Evolutionary conservation across 2,113 vertebrate species (phyloP).

Genomic region (Ellobius talpinus): DNA sequence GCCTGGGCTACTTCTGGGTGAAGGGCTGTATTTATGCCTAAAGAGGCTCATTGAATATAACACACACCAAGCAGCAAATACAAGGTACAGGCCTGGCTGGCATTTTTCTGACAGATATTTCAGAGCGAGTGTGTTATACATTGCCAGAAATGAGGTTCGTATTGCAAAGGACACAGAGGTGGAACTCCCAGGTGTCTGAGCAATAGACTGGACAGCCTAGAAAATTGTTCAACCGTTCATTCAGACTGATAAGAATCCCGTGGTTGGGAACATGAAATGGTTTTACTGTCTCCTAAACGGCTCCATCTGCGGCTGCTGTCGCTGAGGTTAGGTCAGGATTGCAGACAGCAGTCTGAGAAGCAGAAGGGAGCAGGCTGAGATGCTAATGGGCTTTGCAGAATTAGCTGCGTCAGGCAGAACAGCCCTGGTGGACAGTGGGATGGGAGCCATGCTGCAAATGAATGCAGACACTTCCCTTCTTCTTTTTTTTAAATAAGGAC

Average conservation of each 20-base stretch:
- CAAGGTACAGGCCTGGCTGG: neutral
- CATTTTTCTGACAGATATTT: neutral
- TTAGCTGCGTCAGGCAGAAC: neutral
- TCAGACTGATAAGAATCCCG: neutral
- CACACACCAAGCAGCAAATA: neutral
- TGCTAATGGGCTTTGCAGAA: slow-evolving; percentile 24
- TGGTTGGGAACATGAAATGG: neutral
- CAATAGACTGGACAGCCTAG: slow-evolving; percentile 25
- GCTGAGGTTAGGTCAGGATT: accelerated
- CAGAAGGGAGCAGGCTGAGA: slow-evolving; percentile 29
- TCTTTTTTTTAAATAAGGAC: neutral
- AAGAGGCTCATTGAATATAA: neutral
- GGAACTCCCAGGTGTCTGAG: slow-evolving; percentile 54
- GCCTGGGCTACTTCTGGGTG: neutral
- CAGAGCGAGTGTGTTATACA: neutral
- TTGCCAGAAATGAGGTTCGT: neutral
- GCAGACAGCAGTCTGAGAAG: neutral
- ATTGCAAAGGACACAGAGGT: neutral
- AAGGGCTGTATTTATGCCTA: neutral
- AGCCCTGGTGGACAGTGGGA: neutral
- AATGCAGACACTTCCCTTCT: neutral
- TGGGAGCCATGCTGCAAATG: neutral
- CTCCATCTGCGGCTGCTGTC: neutral
- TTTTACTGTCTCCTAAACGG: neutral
- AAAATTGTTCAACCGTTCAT: neutral